Evolutionary conservation across 2,797 vertebrate species (phyloP).

Genomic region (Chrosomus eos): DNA sequence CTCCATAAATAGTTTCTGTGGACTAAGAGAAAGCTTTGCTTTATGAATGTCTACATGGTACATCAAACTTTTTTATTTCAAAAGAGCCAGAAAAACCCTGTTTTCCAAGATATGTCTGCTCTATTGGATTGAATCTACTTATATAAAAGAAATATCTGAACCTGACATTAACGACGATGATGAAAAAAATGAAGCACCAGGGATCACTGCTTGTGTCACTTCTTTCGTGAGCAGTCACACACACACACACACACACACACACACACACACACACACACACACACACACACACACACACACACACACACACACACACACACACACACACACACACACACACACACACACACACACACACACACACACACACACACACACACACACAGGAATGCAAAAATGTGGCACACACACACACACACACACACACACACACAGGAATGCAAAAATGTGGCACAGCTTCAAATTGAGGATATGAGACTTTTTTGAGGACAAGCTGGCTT

Average conservation of each 20-base stretch:
- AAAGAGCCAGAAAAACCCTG: constrained; percentile 17
- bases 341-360: too few relatives aligned
- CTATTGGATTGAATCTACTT: constrained; percentile 22
- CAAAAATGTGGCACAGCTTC: constrained; percentile 37
- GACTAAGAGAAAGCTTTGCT: not conserved
- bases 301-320: too few relatives aligned
- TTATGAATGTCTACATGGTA: constrained; percentile 2
- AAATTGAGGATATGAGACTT: constrained; percentile 45
- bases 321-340: too few relatives aligned
- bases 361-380: too few relatives aligned
- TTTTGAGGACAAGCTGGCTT: constrained; percentile 47
- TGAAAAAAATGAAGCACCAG: constrained; percentile 27
- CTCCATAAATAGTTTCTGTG: not conserved
- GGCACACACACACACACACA: not conserved
- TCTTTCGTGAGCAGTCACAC: not conserved
- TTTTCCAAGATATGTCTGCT: constrained; percentile 1
- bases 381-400: constrained; percentile 14
- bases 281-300: too few relatives aligned
- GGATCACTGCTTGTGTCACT: constrained; percentile 25
- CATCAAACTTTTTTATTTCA: constrained; percentile 14
- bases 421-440: not conserved
- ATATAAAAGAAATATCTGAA: constrained; percentile 36
- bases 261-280: too few relatives aligned
- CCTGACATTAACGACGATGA: constrained; percentile 33
- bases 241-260: too few relatives aligned